phyloP scores from a whole-genome alignment of 2,888 invertebrate species.

The Eupeodes luniger region DNA sequence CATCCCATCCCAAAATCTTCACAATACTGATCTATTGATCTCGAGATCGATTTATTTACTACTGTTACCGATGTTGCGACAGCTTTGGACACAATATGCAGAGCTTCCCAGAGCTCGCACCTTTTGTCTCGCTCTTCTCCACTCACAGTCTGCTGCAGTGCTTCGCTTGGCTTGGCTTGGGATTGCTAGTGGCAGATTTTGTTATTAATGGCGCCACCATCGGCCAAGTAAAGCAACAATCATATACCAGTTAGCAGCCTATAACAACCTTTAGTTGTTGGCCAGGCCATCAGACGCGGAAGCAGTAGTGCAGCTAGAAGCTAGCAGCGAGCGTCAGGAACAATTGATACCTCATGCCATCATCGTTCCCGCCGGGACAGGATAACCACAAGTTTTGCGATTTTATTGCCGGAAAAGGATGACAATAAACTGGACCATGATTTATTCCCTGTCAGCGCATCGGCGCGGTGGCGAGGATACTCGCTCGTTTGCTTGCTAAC shows the following conservation, averaged over 20 bases:
- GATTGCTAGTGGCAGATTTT: slow-evolving; percentile 35
- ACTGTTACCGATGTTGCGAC: slow-evolving; percentile 68
- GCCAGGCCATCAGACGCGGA: slow-evolving; percentile 43
- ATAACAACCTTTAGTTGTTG: not conserved
- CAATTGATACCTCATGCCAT: slow-evolving; percentile 74
- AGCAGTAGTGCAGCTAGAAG: slow-evolving; percentile 12
- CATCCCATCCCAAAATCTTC: slow-evolving; percentile 26
- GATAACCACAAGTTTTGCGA: slow-evolving; percentile 71
- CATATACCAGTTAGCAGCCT: not conserved
- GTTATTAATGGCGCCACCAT: slow-evolving; percentile 75
- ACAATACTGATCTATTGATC: slow-evolving; percentile 70
- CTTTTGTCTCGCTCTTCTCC: slow-evolving; percentile 46
- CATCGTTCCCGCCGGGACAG: slow-evolving; percentile 53
- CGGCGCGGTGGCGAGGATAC: not conserved
- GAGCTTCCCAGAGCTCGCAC: slow-evolving; percentile 52
- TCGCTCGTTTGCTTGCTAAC: not conserved
- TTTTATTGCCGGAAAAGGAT: slow-evolving; percentile 76
- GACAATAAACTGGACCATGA: slow-evolving; percentile 72
- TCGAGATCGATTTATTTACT: slow-evolving; percentile 74
- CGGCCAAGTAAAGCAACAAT: slow-evolving; percentile 51
- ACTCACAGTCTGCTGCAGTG: not conserved
- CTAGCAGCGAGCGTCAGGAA: slow-evolving; percentile 46
- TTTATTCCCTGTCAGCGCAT: slow-evolving; percentile 54
- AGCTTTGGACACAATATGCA: slow-evolving; percentile 67
- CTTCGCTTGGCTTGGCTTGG: not conserved